phyloP scores from a whole-genome alignment of 2,888 invertebrate genomes.

The Podotricha telesiphe region DNA sequence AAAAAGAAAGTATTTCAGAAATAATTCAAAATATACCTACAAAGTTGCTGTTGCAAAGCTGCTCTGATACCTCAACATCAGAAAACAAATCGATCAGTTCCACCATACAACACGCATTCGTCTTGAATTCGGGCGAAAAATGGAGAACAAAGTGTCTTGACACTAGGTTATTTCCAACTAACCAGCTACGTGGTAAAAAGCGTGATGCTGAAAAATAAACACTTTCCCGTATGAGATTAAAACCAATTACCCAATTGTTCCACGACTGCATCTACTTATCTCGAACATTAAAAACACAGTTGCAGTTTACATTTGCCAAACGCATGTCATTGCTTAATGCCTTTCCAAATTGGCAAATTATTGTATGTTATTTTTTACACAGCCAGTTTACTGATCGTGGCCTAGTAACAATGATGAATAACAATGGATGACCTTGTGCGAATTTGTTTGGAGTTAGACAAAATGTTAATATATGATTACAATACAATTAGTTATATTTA shows the following conservation, averaged over 20 bases:
- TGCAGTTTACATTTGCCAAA: slow-evolving; percentile 11
- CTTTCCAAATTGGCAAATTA: slow-evolving; percentile 22
- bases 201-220: too few relatives aligned
- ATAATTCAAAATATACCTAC: too few relatives aligned
- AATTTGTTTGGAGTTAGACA: not conserved
- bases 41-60: too few relatives aligned
- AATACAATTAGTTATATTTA: not conserved
- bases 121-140: too few relatives aligned
- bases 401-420: slow-evolving; percentile 28
- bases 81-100: too few relatives aligned
- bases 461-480: not conserved
- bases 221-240: too few relatives aligned
- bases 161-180: too few relatives aligned
- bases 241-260: not conserved
- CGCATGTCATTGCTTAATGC: slow-evolving; percentile 22
- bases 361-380: slow-evolving; percentile 23
- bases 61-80: too few relatives aligned
- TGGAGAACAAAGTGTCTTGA: too few relatives aligned
- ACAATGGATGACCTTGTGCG: slow-evolving; percentile 19
- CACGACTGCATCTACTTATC: not conserved
- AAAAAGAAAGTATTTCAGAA: too few relatives aligned
- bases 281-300: not conserved
- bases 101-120: too few relatives aligned
- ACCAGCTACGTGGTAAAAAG: too few relatives aligned
- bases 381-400: slow-evolving; percentile 21